A percentile compares a stretch with the other conserved stretches of the same genome.
These are phyloP conservation scores for Steinernema scapterisci DNA, from an alignment of 2,888 invertebrate genomes.

Conservation along the genomic window DNA sequence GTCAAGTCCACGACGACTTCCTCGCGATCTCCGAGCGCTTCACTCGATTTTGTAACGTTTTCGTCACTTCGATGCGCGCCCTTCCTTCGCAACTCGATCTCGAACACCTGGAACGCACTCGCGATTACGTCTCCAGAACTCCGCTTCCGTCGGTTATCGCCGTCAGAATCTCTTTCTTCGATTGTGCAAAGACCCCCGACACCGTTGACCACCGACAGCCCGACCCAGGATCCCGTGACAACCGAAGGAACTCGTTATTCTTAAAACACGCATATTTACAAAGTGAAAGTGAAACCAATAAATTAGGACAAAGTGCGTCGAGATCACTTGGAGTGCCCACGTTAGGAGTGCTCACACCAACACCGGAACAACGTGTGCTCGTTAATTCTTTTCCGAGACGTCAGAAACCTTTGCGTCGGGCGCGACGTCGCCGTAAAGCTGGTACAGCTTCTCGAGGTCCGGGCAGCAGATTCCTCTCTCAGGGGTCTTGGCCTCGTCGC, in stretches of 20 bases:
- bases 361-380: conserved; percentile 18
- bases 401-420: conserved; percentile 20
- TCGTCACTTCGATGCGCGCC: not conserved
- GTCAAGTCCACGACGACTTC: conserved; percentile 13
- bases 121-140: not conserved
- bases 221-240: not conserved
- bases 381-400: not conserved
- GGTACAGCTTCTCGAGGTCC: conserved; percentile 37
- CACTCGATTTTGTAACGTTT: not conserved
- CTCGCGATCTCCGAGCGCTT: not conserved
- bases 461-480: conserved; percentile 40
- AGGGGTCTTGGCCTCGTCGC: conserved; percentile 7
- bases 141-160: not conserved
- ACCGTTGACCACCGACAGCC: too few relatives aligned
- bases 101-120: conserved; percentile 5
- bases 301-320: conserved; percentile 31
- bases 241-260: conserved; percentile 23
- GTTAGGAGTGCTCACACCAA: conserved; percentile 20
- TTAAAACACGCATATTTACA: conserved; percentile 1
- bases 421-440: conserved; percentile 36
- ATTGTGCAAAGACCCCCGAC: conserved; percentile 18
- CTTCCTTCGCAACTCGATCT: conserved; percentile 21
- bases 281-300: conserved; percentile 22
- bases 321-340: conserved; percentile 18
- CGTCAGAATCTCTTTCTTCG: not conserved